Conservation (phyloP, 2,888 invertebrate genomes). For the Agriotes lineatus region DNA sequence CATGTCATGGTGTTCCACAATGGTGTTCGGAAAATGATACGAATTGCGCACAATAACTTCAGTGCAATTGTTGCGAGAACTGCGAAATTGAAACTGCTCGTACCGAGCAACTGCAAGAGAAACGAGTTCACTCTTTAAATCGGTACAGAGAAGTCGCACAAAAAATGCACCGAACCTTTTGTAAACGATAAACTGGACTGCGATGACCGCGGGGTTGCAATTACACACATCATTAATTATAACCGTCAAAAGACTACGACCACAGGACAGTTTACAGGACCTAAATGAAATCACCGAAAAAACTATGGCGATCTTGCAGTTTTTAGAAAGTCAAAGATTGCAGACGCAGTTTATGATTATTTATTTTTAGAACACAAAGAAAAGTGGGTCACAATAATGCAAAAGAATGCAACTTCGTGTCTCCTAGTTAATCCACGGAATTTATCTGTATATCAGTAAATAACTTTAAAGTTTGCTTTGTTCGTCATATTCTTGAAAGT, state of each 20-base stretch:
- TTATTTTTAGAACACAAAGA: not conserved
- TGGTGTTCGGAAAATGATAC: not conserved
- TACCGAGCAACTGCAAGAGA: not conserved
- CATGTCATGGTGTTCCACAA: constrained; percentile 1
- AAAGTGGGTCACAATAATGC: not conserved
- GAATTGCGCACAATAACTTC: not conserved
- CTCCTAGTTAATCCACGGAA: not conserved
- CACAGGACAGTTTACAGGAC: too few relatives aligned
- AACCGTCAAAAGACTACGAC: not conserved
- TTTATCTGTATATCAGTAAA: not conserved
- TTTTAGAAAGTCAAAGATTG: not conserved
- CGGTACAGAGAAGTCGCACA: not conserved
- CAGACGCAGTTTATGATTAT: not conserved
- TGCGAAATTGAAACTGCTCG: constrained; percentile 4
- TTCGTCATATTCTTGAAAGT: not conserved
- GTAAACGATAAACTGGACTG: not conserved
- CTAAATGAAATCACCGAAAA: too few relatives aligned
- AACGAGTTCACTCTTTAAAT: not conserved
- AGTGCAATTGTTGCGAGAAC: constrained; percentile 3
- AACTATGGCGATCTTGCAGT: not conserved
- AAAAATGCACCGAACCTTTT: not conserved
- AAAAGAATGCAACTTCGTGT: not conserved
- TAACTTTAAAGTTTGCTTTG: not conserved
- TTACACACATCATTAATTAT: not conserved
- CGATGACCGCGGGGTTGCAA: not conserved